phyloP scores from a whole-genome alignment of 1,140 invertebrate species.

The Drosophila mojavensis region DNA sequence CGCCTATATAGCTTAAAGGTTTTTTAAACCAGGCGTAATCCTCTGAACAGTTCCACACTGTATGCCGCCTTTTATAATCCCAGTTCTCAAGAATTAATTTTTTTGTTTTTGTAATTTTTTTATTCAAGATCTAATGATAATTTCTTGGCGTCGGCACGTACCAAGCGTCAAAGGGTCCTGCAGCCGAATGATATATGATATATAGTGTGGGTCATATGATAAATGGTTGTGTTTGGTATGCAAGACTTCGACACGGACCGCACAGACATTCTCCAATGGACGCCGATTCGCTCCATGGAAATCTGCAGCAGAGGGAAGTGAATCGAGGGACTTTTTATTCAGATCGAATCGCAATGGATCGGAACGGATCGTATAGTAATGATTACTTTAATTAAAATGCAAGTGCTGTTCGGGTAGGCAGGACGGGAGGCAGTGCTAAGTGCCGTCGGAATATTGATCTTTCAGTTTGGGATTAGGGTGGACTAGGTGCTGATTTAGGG shows the following conservation, averaged over 20 bases:
- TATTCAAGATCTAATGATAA: neutral
- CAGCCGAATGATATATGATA: constrained; percentile 15
- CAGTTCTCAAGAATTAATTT: neutral
- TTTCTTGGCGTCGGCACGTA: constrained; percentile 16
- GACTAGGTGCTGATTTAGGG: neutral
- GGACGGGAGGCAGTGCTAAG: neutral
- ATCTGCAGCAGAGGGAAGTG: neutral
- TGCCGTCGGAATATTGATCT: neutral
- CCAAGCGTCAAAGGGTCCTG: constrained; percentile 12
- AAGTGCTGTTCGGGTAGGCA: constrained; percentile 1
- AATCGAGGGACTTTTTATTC: neutral
- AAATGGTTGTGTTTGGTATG: constrained; percentile 15
- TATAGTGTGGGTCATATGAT: constrained; percentile 12
- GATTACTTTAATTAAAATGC: constrained; percentile 18
- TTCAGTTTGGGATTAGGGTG: neutral
- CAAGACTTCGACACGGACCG: constrained; percentile 5
- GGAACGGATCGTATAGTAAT: constrained; percentile 2
- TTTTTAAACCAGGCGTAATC: no score
- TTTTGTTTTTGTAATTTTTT: no score
- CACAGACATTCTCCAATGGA: neutral
- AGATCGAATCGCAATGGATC: constrained; percentile 5
- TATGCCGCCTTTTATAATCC: neutral
- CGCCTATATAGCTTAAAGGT: no score
- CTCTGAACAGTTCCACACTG: neutral
- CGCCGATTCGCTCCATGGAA: no score